phyloP scores from a whole-genome alignment of 2,888 invertebrate genomes.

The Adela reaumurella region DNA sequence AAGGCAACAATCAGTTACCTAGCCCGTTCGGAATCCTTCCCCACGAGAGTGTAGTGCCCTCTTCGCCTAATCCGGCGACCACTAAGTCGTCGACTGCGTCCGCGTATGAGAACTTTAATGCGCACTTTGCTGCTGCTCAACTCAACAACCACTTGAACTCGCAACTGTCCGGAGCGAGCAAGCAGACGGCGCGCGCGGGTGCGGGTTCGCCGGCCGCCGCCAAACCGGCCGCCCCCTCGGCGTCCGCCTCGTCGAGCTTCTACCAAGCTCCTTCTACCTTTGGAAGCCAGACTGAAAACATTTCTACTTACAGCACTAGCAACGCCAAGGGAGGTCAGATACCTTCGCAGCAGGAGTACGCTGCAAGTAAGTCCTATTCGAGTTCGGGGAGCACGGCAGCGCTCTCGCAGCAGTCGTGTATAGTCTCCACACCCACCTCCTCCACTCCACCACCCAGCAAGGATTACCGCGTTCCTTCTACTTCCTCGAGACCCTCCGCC shows the following conservation, averaged over 20 bases:
- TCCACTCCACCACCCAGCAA: constrained; percentile 52
- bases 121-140: constrained; percentile 66
- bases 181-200: constrained; percentile 47
- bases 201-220: constrained; percentile 54
- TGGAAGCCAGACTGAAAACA: constrained; percentile 53
- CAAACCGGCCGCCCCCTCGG: constrained; percentile 49
- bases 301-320: constrained; percentile 47
- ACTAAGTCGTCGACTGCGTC: constrained; percentile 50
- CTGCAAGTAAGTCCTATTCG: constrained; percentile 58
- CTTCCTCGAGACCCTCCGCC: constrained; percentile 43
- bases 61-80: constrained; percentile 58
- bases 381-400: constrained; percentile 56
- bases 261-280: constrained; percentile 63
- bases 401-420: constrained; percentile 68
- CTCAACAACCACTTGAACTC: constrained; percentile 63
- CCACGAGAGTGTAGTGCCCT: constrained; percentile 71
- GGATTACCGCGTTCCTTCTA: constrained; percentile 61
- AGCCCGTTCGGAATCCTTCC: constrained; percentile 77
- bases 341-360: constrained; percentile 53
- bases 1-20: constrained; percentile 65
- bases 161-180: constrained; percentile 55
- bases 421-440: constrained; percentile 65
- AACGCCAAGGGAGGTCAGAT: constrained; percentile 53
- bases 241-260: constrained; percentile 55
- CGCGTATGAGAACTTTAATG: constrained; percentile 67